These are phyloP conservation scores for Tuta absoluta DNA, from an alignment of 2,888 invertebrate genomes.

Conservation along the genomic window DNA sequence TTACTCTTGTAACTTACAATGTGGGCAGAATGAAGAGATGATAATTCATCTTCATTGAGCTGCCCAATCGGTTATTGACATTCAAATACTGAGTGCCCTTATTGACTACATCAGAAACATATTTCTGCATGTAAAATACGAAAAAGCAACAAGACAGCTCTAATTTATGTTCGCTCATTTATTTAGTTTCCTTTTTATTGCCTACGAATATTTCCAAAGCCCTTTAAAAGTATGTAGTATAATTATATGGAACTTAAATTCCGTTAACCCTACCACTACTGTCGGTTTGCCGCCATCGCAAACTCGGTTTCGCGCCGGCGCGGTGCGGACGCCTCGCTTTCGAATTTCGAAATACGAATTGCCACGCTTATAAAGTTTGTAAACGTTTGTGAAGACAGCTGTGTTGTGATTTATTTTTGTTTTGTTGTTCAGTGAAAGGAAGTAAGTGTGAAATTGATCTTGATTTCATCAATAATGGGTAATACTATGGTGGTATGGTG, in stretches of 20 bases:
- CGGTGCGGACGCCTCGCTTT: constrained; percentile 54
- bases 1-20: too few relatives aligned
- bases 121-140: too few relatives aligned
- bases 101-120: too few relatives aligned
- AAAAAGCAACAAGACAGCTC: too few relatives aligned
- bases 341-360: constrained; percentile 25
- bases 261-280: constrained; percentile 25
- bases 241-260: background rate
- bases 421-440: background rate
- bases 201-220: too few relatives aligned
- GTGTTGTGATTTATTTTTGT: constrained; percentile 23
- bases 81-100: too few relatives aligned
- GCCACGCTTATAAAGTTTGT: constrained; percentile 16
- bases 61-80: too few relatives aligned
- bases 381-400: constrained; percentile 10
- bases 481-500: background rate
- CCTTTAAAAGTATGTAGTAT: background rate
- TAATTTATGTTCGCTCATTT: too few relatives aligned
- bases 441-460: constrained; percentile 18
- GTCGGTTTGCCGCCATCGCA: constrained; percentile 30
- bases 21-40: too few relatives aligned
- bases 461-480: background rate
- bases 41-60: too few relatives aligned
- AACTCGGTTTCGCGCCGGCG: constrained; percentile 54
- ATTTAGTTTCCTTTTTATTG: too few relatives aligned